Evolutionary conservation across 2,113 vertebrate genomes (phyloP), one percentile per base, ranked within the genome.

Genomic region (Sardina pilchardus): DNA sequence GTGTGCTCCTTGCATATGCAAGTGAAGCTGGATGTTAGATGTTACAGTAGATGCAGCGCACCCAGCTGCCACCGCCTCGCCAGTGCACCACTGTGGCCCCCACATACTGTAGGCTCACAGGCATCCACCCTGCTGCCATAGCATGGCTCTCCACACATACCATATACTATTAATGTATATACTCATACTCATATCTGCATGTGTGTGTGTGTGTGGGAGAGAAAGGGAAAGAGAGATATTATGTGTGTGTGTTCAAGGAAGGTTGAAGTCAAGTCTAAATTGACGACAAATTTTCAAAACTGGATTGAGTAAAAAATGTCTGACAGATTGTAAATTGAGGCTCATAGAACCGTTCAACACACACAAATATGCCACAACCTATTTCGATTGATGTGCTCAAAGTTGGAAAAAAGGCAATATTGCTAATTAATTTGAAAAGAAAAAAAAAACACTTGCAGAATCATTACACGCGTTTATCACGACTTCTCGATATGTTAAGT

Each of bases 1-100:
- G 87, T 91, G 92, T 88, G 91, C 90, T 92, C 90, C 92, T 90
- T 90, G 87, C 95, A 95, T 95, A 95, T 94, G 94, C 94, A 94
- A 95, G 94, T 93, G 92, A 91, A 91, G 92, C 91, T 92, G 90
- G 91, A 93, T 89, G 91, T 90, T 89, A 93, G 91, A 91, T 91
- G 88, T 36, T 17, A n/a, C n/a, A n/a, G n/a, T n/a, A 17, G 26
- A 34, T 17, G 14, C 26, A 78, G 30, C 14, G 2, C 71, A 34
- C 19, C 71, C 71, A 6, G 21, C 30, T 36, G 34, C 63, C 5
- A 16, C 30, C 19, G 34, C 63, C 5, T 12, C 3, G 1, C 9
- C 63, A 71, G n/a, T 30, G 26, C n/a, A 30, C n/a, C 14, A 71
- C 71, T 4, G n/a, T 12, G 63, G 26, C 1, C 63, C 59, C 63